Conservation (phyloP, 2,113 vertebrate species). For the Bothrops jararaca region DNA sequence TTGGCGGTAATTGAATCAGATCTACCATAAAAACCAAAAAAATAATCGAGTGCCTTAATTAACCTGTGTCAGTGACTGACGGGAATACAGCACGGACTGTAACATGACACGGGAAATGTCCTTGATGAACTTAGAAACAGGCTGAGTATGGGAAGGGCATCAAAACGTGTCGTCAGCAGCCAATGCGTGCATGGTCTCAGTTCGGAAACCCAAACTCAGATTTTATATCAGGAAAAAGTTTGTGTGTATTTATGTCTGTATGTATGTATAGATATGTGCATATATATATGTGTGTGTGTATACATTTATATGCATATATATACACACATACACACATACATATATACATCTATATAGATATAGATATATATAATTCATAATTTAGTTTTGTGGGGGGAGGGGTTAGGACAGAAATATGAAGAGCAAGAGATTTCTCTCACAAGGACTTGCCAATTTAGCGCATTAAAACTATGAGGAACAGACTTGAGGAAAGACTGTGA, state of each 20-base stretch:
- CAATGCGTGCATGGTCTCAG: slow-evolving; percentile 80
- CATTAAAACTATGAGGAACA: slow-evolving; percentile 80
- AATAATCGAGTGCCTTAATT: slow-evolving; percentile 96
- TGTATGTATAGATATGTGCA: neutral
- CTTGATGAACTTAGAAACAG: slow-evolving; percentile 64
- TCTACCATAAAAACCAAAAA: slow-evolving; percentile 99
- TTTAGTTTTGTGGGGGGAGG: slow-evolving; percentile 77
- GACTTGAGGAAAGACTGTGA: slow-evolving; percentile 74
- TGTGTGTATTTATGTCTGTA: neutral
- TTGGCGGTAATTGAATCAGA: slow-evolving; percentile 96
- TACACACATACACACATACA: neutral
- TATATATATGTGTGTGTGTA: neutral
- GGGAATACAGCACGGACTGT: slow-evolving; percentile 81
- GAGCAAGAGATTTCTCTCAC: slow-evolving; percentile 75
- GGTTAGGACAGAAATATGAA: slow-evolving; percentile 72
- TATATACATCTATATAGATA: neutral
- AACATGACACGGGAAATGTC: slow-evolving; percentile 64
- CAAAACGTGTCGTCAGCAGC: slow-evolving; percentile 71
- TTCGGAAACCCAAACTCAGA: slow-evolving; percentile 80
- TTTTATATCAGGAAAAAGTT: slow-evolving; percentile 78
- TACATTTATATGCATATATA: no score
- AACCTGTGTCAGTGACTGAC: slow-evolving; percentile 80
- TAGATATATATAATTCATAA: slow-evolving; percentile 66
- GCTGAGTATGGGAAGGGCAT: slow-evolving; percentile 69
- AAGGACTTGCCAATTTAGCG: slow-evolving; percentile 73